These are phyloP conservation scores for Pasiphila rectangulata DNA, from an alignment of 2,888 invertebrate species.

Conservation along the genomic window DNA sequence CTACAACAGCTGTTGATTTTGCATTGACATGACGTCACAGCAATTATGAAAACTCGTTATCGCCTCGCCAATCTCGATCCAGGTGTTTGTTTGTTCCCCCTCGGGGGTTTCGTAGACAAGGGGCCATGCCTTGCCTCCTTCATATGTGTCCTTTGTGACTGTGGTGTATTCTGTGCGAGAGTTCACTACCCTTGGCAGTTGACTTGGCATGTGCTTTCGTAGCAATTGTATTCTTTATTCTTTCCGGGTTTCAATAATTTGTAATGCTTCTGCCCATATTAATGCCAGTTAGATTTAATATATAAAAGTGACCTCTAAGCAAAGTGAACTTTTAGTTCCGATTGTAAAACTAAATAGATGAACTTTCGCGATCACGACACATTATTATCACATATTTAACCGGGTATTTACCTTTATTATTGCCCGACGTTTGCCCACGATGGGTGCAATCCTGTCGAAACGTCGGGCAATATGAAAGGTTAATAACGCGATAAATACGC, in stretches of 20 bases:
- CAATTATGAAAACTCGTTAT: constrained; percentile 19
- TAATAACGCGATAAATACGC: too few species aligned
- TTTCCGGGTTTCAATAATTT: neutral
- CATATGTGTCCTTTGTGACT: constrained; percentile 21
- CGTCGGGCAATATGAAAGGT: too few species aligned
- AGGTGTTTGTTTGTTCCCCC: constrained; percentile 32
- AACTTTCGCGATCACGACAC: too few species aligned
- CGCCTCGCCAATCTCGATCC: constrained; percentile 32
- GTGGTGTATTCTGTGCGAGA: constrained; percentile 13
- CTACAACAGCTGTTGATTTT: constrained; percentile 11
- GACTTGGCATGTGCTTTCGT: constrained; percentile 16
- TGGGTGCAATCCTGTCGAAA: too few species aligned
- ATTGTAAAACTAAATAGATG: too few species aligned
- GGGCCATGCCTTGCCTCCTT: constrained; percentile 23
- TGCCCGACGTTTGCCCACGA: too few species aligned
- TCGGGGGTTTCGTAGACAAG: constrained; percentile 22
- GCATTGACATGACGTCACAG: constrained; percentile 23
- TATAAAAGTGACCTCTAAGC: too few species aligned
- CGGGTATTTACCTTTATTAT: too few species aligned
- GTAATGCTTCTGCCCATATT: neutral
- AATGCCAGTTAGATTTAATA: too few species aligned
- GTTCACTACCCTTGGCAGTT: constrained; percentile 28
- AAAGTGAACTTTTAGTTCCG: too few species aligned
- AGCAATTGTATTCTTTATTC: constrained; percentile 1
- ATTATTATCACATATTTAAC: too few species aligned